Evolutionary conservation across 2,888 invertebrate genomes (phyloP), one percentile per base, ranked within the genome.

Genomic region (Cerastis rubricosa): DNA sequence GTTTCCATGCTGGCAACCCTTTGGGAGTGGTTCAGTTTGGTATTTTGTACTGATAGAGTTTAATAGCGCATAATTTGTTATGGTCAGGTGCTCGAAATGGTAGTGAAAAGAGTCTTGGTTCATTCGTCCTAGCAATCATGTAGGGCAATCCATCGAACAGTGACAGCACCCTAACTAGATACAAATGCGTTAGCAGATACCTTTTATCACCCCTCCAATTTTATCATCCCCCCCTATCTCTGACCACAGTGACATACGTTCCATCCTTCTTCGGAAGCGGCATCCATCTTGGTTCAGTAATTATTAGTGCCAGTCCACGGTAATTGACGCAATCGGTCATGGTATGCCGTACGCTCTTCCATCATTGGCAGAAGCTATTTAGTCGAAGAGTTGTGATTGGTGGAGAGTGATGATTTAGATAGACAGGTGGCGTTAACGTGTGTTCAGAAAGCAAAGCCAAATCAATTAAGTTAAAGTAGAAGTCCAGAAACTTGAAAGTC

Each of bases 231-330:
- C 85, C 83, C 40, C 72, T 69, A 85, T 71, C 85, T 66, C 47
- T 29, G 64, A 68, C 73, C 71, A 64, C 68, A 40, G 71, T 77
- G 83, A 84, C 76, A 71, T 73, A 78, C 57, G 61, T 63, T 63
- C 78, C 84, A 88, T 89, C 88, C 83, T 84, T 87, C 89, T 88
- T 83, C 47, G 40, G 71, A 72, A 76, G 77, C 80, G 72, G 78
- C 88, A 92, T 92, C 92, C 84, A 88, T 92, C 92, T 92, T 89
- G 68, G 87, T 83, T 75, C 85, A 82, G 86, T 89, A 90, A 91
- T 90, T 88, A 90, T 87, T 81, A 85, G 77, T 77, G 85, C 77
- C 81, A 84, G 76, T 67, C 74, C 77, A 74, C 73, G 65, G 78
- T 90, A 90, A 91, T 90, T 91, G 87, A 85, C 54, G 78, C 80